phyloP scores from a whole-genome alignment of 2,888 invertebrate species.

The Mythimna loreyi region DNA sequence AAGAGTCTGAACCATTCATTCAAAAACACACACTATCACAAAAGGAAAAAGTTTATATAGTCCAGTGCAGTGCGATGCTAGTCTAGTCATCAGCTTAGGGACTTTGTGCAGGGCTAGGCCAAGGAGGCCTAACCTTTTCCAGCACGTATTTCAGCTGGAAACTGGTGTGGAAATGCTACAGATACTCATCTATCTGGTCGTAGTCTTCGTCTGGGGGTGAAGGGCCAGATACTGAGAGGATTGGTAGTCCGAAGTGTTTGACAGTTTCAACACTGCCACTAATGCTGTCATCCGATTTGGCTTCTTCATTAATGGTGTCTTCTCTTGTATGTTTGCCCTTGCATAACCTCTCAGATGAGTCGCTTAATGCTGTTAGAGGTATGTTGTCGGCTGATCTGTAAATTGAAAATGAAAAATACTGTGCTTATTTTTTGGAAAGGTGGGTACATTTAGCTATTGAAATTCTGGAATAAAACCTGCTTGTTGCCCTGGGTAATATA shows the following conservation, averaged over 20 bases:
- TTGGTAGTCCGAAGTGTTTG: slow-evolving; percentile 93
- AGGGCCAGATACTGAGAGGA: slow-evolving; percentile 95
- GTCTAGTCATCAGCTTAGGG: slow-evolving; percentile 76
- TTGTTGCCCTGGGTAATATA: too few species aligned
- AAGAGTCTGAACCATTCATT: slow-evolving; percentile 61
- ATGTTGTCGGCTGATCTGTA: slow-evolving; percentile 88
- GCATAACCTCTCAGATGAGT: slow-evolving; percentile 89
- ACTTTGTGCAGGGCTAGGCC: slow-evolving; percentile 86
- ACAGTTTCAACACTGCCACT: slow-evolving; percentile 88
- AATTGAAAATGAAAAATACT: slow-evolving; percentile 3
- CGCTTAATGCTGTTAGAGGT: slow-evolving; percentile 86
- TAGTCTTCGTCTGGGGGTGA: slow-evolving; percentile 94
- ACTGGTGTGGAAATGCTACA: slow-evolving; percentile 91
- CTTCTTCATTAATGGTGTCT: slow-evolving; percentile 88
- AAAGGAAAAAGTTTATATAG: slow-evolving; percentile 67
- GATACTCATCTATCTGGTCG: slow-evolving; percentile 91
- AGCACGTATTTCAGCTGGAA: slow-evolving; percentile 89
- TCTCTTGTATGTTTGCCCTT: slow-evolving; percentile 82
- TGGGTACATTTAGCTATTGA: too few species aligned
- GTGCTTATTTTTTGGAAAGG: too few species aligned
- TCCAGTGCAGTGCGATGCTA: slow-evolving; percentile 72
- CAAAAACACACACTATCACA: slow-evolving; percentile 71
- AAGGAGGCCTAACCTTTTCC: slow-evolving; percentile 87
- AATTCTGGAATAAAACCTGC: too few species aligned
- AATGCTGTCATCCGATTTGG: slow-evolving; percentile 83